These are phyloP conservation scores for Zaprionus inermis DNA, from an alignment of 1,140 invertebrate species.

Conservation along the genomic window DNA sequence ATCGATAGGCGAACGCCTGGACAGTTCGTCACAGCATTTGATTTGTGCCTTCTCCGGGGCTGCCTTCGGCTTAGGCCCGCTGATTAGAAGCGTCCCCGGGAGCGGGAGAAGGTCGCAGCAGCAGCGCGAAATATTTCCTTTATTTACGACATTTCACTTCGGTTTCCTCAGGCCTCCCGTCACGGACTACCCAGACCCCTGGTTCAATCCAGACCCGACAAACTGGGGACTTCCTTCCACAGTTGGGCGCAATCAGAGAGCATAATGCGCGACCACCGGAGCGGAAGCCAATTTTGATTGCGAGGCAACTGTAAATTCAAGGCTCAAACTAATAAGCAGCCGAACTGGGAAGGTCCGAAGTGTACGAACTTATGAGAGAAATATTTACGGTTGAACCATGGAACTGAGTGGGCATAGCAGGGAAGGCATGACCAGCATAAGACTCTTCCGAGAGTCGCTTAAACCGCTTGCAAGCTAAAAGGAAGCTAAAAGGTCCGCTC, in stretches of 20 bases:
- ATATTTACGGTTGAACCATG: too few relatives aligned
- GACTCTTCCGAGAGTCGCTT: neutral
- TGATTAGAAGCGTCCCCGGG: slow-evolving; percentile 44
- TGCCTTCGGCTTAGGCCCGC: slow-evolving; percentile 30
- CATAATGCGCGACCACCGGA: slow-evolving; percentile 47
- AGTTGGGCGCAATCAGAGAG: slow-evolving; percentile 41
- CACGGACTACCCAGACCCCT: neutral
- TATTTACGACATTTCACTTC: slow-evolving; percentile 59
- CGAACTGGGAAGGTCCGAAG: neutral
- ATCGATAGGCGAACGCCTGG: slow-evolving; percentile 19
- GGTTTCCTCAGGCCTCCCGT: slow-evolving; percentile 41
- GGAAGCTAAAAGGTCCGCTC: neutral
- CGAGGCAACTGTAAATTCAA: slow-evolving; percentile 28
- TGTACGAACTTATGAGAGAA: neutral
- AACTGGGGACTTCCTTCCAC: slow-evolving; percentile 47
- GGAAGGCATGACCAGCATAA: too few relatives aligned
- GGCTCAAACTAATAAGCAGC: slow-evolving; percentile 4
- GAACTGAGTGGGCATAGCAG: too few relatives aligned
- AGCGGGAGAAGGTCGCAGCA: neutral
- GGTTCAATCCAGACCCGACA: slow-evolving; percentile 33
- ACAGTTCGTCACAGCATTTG: slow-evolving; percentile 52
- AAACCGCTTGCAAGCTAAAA: too few relatives aligned
- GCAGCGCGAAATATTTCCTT: slow-evolving; percentile 55
- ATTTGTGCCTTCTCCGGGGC: slow-evolving; percentile 39
- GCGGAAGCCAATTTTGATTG: slow-evolving; percentile 60